These are phyloP conservation scores for Misgurnus anguillicaudatus DNA, from an alignment of 2,113 vertebrate species.

Conservation along the genomic window DNA sequence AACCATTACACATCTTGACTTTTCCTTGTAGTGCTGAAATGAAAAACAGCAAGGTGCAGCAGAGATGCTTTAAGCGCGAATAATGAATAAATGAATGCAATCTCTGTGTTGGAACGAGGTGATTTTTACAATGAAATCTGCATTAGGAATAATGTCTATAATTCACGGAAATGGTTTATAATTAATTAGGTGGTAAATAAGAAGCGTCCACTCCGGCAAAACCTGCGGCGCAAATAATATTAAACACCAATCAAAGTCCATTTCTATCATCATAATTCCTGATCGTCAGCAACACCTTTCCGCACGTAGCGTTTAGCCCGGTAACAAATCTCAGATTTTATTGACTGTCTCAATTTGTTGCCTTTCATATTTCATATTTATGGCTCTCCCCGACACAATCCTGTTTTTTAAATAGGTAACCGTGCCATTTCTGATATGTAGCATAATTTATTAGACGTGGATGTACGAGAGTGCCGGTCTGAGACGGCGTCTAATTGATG, in stretches of 20 bases:
- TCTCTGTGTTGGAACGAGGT: conserved; percentile 71
- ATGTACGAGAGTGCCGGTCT: conserved; percentile 80
- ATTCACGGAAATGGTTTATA: conserved; percentile 62
- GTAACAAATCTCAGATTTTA: conserved; percentile 90
- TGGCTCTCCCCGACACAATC: conserved; percentile 80
- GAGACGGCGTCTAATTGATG: conserved; percentile 88
- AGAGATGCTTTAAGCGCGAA: conserved; percentile 76
- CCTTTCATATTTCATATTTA: conserved; percentile 93
- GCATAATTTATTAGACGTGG: conserved; percentile 90
- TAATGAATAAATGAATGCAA: conserved; percentile 80
- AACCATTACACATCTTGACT: conserved; percentile 34
- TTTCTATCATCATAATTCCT: conserved; percentile 88
- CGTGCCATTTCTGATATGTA: conserved; percentile 84
- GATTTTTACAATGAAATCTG: conserved; percentile 73
- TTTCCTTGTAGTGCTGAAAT: not conserved
- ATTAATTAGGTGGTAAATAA: conserved; percentile 78
- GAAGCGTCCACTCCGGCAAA: conserved; percentile 70
- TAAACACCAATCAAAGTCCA: conserved; percentile 85
- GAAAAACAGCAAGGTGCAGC: conserved; percentile 44
- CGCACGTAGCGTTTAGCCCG: conserved; percentile 74
- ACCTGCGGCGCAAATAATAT: conserved; percentile 76
- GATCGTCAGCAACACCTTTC: conserved; percentile 82
- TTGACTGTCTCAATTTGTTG: conserved; percentile 89
- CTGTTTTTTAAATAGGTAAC: conserved; percentile 85
- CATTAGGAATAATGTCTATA: conserved; percentile 77